Percentiles rank a stretch among this genome's conserved stretches.
phyloP scores from a whole-genome alignment of 2,888 invertebrate species.

The Hirtodrosophila confusa region DNA sequence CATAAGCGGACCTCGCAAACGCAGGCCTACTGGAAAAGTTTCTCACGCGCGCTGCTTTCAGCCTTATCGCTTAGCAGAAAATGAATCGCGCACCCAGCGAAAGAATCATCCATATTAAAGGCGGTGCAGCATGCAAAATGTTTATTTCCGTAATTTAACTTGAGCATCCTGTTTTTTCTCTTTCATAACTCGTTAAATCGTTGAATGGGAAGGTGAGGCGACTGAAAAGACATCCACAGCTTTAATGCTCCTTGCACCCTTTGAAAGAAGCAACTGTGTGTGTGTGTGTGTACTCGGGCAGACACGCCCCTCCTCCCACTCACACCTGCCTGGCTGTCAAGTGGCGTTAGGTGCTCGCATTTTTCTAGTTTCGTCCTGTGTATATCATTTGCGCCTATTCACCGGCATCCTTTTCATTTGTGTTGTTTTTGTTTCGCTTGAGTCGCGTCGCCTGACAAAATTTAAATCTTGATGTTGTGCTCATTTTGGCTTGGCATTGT shows the following conservation, averaged over 20 bases:
- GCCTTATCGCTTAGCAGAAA: slow-evolving; percentile 64
- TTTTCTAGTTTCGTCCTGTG: slow-evolving; percentile 38
- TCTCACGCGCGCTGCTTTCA: slow-evolving; percentile 24
- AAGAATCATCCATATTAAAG: slow-evolving; percentile 52
- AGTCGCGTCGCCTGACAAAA: slow-evolving; percentile 21
- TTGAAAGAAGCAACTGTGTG: slow-evolving; percentile 8
- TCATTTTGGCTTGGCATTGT: slow-evolving; percentile 61
- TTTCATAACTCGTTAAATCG: slow-evolving; percentile 43
- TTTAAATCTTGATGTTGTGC: slow-evolving; percentile 65
- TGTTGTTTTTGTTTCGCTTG: slow-evolving; percentile 16
- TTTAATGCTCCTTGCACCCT: slow-evolving; percentile 19
- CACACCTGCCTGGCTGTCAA: slow-evolving; percentile 46
- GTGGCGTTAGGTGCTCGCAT: slow-evolving; percentile 26
- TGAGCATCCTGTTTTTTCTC: slow-evolving; percentile 37
- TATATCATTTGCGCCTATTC: slow-evolving; percentile 60
- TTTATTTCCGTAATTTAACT: slow-evolving; percentile 71
- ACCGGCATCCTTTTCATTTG: slow-evolving; percentile 17
- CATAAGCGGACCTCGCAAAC: slow-evolving; percentile 35
- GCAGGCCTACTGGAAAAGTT: slow-evolving; percentile 31
- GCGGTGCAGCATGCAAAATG: slow-evolving; percentile 64
- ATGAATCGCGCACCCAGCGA: slow-evolving; percentile 30
- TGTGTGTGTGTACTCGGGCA: neutral
- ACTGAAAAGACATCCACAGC: slow-evolving; percentile 29
- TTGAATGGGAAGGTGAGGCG: slow-evolving; percentile 25
- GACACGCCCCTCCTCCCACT: slow-evolving; percentile 23